Conservation (phyloP, 2,113 vertebrate species). For the Muntiacus muntjak region DNA sequence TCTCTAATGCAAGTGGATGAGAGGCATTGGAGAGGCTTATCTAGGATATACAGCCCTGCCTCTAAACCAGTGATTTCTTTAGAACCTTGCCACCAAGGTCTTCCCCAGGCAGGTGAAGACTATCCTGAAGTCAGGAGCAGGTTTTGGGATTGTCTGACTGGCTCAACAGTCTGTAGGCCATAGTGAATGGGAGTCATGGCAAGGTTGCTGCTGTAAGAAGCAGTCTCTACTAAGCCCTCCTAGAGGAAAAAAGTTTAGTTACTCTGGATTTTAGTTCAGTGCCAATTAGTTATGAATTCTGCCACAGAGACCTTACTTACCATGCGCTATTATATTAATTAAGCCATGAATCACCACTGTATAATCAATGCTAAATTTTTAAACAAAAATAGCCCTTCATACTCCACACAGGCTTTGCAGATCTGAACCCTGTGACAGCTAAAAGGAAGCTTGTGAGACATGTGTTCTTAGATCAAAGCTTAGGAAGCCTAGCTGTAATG, state of each 20-base stretch:
- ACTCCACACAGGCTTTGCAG: background rate
- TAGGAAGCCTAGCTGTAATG: slow-evolving; percentile 35
- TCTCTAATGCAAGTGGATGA: background rate
- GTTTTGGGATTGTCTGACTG: background rate
- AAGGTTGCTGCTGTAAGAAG: background rate
- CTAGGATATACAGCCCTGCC: background rate
- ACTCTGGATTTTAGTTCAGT: slow-evolving; percentile 64
- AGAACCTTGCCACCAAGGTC: background rate
- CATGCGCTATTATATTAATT: slow-evolving; percentile 69
- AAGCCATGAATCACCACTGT: slow-evolving; percentile 66
- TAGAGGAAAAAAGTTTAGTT: slow-evolving; percentile 60
- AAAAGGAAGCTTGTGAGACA: slow-evolving; percentile 42
- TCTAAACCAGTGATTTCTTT: background rate
- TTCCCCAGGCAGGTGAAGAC: background rate
- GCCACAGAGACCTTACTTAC: slow-evolving; percentile 61
- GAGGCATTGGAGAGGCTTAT: background rate
- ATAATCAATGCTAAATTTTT: slow-evolving; percentile 64
- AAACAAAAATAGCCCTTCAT: slow-evolving; percentile 54
- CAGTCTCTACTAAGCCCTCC: slow-evolving; percentile 53
- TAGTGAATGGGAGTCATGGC: background rate
- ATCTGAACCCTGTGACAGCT: slow-evolving; percentile 26
- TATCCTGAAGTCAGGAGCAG: background rate
- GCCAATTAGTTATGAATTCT: slow-evolving; percentile 68
- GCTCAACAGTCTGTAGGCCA: background rate
- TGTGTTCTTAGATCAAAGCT: slow-evolving; percentile 58